phyloP scores from a whole-genome alignment of 2,888 invertebrate genomes.

The Melanargia galathea region DNA sequence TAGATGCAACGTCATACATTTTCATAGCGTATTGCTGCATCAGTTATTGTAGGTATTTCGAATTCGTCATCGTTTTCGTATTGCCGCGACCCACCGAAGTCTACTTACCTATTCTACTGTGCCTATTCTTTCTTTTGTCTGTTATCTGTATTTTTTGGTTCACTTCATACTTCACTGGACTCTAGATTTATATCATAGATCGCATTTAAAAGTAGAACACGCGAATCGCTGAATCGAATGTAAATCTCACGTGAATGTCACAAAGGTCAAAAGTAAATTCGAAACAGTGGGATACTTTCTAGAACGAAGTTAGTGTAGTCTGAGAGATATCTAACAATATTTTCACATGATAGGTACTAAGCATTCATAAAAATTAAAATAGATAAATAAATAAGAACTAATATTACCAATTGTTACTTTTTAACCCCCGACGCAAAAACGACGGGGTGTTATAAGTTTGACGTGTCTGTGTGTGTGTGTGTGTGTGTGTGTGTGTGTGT shows the following conservation, averaged over 20 bases:
- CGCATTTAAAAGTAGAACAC: conserved; percentile 2
- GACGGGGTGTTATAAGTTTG: no score
- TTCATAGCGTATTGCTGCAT: no score
- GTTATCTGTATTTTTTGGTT: neutral
- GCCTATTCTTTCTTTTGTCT: conserved; percentile 19
- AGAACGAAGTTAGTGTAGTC: neutral
- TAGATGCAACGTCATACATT: no score
- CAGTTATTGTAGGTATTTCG: no score
- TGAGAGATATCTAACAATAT: neutral
- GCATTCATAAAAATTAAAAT: neutral
- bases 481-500: no score
- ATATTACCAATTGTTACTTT: neutral
- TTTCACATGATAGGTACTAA: neutral
- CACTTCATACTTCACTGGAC: conserved; percentile 31
- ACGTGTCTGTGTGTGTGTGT: no score
- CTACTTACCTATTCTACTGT: neutral
- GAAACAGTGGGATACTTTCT: neutral
- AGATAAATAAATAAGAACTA: neutral
- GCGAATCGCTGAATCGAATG: conserved; percentile 9
- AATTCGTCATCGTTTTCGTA: no score
- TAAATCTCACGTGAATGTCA: conserved; percentile 20
- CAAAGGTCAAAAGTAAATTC: conserved; percentile 23
- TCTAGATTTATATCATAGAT: neutral
- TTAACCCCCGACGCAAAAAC: no score
- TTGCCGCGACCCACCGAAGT: neutral